Evolutionary conservation across 2,113 vertebrate species (phyloP).

Genomic region (Isichthys henryi): DNA sequence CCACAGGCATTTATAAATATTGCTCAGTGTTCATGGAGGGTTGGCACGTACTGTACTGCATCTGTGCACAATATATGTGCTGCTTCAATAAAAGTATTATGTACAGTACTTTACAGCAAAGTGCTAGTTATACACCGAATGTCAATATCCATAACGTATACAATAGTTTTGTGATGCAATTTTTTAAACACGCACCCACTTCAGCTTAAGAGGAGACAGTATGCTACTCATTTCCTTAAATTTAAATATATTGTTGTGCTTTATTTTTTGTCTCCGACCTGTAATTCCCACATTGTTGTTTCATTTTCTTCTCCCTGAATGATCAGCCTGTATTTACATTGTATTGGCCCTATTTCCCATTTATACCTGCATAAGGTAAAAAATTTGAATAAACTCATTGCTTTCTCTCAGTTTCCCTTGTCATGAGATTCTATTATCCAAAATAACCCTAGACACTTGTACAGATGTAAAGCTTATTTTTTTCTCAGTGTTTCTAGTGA

Average conservation of each 20-base stretch:
- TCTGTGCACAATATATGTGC: background rate
- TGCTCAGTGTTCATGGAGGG: background rate
- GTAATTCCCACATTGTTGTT: background rate
- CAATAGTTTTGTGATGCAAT: background rate
- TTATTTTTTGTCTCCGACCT: background rate
- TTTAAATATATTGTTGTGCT: background rate
- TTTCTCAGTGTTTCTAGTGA: background rate
- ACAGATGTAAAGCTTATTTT: background rate
- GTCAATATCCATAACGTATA: background rate
- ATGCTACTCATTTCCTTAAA: background rate
- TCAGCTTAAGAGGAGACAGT: background rate
- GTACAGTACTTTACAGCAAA: background rate
- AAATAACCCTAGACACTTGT: background rate
- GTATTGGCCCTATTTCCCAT: background rate
- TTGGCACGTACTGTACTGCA: background rate
- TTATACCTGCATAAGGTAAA: background rate
- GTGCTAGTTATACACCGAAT: background rate
- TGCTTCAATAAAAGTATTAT: background rate
- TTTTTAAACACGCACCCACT: background rate
- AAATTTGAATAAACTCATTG: background rate
- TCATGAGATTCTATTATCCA: background rate
- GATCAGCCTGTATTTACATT: background rate
- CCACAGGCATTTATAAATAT: slow-evolving; percentile 3
- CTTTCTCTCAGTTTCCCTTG: background rate
- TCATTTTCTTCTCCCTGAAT: background rate